A percentile compares a stretch with the other conserved stretches of the same genome.
phyloP scores from a whole-genome alignment of 2,113 vertebrate genomes.

The Xenotilapia leptura region DNA sequence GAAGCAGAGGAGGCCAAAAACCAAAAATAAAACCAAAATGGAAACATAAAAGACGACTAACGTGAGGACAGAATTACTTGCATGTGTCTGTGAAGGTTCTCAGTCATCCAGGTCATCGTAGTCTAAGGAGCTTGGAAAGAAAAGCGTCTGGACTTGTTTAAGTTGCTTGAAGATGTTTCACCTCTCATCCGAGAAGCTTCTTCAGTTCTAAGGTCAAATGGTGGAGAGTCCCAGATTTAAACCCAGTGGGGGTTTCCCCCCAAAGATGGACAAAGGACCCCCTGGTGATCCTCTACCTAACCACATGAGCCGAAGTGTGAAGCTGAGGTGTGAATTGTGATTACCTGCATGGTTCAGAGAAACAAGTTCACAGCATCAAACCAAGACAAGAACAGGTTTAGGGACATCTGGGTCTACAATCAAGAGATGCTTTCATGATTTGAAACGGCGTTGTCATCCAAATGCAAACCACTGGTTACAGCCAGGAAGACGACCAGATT shows the following conservation, averaged over 20 bases:
- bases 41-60: neutral
- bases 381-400: neutral
- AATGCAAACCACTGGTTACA: neutral
- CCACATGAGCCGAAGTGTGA: accelerated
- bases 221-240: accelerated
- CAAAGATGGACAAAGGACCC: neutral
- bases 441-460: accelerated
- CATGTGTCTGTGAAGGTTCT: neutral
- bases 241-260: accelerated
- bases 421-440: accelerated
- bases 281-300: neutral
- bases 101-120: accelerated
- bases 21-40: accelerated
- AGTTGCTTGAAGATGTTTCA: neutral
- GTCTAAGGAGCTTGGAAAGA: neutral
- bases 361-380: neutral
- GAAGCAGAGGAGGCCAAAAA: accelerated
- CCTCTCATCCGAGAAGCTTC: accelerated
- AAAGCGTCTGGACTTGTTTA: accelerated
- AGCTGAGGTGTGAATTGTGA: neutral
- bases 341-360: neutral
- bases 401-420: neutral
- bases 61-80: neutral
- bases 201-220: neutral
- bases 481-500: neutral